phyloP scores from a whole-genome alignment of 2,113 vertebrate species.

The Colistium nudipinnis region DNA sequence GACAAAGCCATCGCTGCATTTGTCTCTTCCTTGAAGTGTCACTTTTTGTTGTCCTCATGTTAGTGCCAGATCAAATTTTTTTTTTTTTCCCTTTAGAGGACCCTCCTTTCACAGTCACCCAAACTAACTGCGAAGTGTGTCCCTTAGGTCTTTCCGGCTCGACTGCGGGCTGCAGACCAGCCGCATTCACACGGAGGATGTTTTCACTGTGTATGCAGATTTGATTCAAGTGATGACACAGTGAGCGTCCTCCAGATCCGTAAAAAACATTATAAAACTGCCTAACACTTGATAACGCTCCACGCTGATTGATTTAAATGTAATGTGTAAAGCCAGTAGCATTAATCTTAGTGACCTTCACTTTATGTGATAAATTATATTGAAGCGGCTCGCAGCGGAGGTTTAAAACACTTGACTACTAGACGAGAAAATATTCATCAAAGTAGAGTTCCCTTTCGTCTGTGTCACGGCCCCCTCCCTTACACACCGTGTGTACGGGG shows the following conservation, averaged over 20 bases:
- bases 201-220: neutral
- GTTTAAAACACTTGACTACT: neutral
- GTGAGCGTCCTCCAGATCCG: too few relatives aligned
- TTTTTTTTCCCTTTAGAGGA: constrained; percentile 8
- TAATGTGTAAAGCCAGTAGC: too few relatives aligned
- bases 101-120: neutral
- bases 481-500: too few relatives aligned
- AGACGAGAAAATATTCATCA: neutral
- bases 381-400: too few relatives aligned
- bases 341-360: too few relatives aligned
- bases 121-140: neutral
- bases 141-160: neutral
- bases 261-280: too few relatives aligned
- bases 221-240: constrained; percentile 12
- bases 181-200: neutral
- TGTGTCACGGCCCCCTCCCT: neutral
- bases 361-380: too few relatives aligned
- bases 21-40: too few relatives aligned
- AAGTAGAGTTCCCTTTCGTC: constrained; percentile 9
- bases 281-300: too few relatives aligned
- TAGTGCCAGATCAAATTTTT: constrained; percentile 17
- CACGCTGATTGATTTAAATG: too few relatives aligned
- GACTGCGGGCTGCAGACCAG: neutral
- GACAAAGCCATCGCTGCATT: neutral
- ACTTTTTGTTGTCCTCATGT: constrained; percentile 13